A percentile compares a stretch with the other conserved stretches of the same genome.
Conservation (phyloP, 2,113 vertebrate species). For the Etheostoma spectabile region DNA sequence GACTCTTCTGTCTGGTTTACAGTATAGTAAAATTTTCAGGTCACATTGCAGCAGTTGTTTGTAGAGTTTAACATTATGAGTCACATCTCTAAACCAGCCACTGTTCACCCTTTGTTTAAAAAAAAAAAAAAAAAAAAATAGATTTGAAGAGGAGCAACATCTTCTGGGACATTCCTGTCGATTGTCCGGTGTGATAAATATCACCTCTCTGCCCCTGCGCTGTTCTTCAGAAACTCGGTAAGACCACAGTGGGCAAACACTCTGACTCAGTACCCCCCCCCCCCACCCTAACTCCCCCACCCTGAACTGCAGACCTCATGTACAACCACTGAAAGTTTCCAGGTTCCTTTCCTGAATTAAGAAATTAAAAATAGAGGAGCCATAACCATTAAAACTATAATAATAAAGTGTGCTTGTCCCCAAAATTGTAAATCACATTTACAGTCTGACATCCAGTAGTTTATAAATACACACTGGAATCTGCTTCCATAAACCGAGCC, state of each 20-base stretch:
- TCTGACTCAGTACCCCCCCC: background rate
- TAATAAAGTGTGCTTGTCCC: slow-evolving; percentile 51
- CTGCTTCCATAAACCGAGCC: background rate
- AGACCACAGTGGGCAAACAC: slow-evolving; percentile 22
- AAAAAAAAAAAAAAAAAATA: slow-evolving; percentile 13
- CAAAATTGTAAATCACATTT: slow-evolving; percentile 50
- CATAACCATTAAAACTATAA: slow-evolving; percentile 54
- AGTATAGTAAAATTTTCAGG: background rate
- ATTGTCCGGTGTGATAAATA: slow-evolving; percentile 55
- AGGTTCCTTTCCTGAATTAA: slow-evolving; percentile 54
- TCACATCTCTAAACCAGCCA: background rate
- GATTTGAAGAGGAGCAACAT: background rate
- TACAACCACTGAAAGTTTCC: slow-evolving; percentile 49
- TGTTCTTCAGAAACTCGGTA: slow-evolving; percentile 56
- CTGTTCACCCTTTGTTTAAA: background rate
- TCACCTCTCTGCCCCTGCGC: background rate
- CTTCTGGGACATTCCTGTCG: slow-evolving; percentile 63
- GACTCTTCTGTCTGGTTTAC: background rate
- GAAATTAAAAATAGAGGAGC: slow-evolving; percentile 63
- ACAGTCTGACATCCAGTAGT: slow-evolving; percentile 42
- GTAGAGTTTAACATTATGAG: background rate
- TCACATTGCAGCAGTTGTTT: background rate
- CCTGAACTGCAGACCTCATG: background rate
- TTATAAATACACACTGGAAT: slow-evolving; percentile 56
- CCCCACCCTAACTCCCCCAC: background rate